phyloP scores from a whole-genome alignment of 1,140 invertebrate genomes.

The Drosophila ficusphila region DNA sequence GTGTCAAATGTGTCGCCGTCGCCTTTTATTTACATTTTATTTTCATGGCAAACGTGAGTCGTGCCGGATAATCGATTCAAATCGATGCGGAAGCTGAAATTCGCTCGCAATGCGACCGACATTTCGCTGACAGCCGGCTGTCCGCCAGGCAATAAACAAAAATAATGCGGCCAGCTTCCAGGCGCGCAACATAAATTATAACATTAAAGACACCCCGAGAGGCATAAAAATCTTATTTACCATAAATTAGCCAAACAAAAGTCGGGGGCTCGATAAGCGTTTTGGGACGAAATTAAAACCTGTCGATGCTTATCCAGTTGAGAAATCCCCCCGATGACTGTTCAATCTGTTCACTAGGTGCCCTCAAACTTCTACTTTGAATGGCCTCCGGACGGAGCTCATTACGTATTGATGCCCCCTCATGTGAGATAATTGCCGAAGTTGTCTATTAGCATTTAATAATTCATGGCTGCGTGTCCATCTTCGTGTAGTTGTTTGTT shows the following conservation, averaged over 20 bases:
- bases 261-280: constrained; percentile 21
- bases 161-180: constrained; percentile 56
- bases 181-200: constrained; percentile 71
- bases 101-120: constrained; percentile 4
- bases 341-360: constrained; percentile 63
- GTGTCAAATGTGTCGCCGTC: constrained; percentile 40
- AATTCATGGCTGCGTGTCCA: constrained; percentile 58
- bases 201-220: constrained; percentile 62
- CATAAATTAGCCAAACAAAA: constrained; percentile 66
- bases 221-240: constrained; percentile 65
- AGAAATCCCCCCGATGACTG: constrained; percentile 13
- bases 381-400: constrained; percentile 40
- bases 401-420: constrained; percentile 73
- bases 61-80: constrained; percentile 38
- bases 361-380: constrained; percentile 20
- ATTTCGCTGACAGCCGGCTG: constrained; percentile 59
- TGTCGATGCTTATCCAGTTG: constrained; percentile 13
- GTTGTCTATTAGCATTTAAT: constrained; percentile 72
- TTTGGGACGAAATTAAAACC: constrained; percentile 67
- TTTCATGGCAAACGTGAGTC: constrained; percentile 47
- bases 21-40: constrained; percentile 52
- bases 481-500: not conserved
- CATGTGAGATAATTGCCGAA: constrained; percentile 76
- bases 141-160: constrained; percentile 60
- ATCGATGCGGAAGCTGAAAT: constrained; percentile 27